Evolutionary conservation across 2,113 vertebrate species (phyloP).

Genomic region (Antigone vipio): DNA sequence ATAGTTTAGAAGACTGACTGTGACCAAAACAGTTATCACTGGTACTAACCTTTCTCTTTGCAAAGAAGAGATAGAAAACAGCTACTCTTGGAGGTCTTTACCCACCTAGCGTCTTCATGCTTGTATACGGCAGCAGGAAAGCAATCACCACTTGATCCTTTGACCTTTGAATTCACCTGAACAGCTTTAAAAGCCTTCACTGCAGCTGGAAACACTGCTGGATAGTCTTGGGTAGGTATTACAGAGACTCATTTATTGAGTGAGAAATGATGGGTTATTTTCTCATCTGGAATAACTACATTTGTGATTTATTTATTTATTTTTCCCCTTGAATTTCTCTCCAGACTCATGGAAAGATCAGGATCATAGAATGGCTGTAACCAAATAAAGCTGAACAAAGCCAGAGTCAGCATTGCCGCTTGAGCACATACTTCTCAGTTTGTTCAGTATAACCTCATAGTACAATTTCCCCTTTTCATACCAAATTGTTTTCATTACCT

Average conservation of each 20-base stretch:
- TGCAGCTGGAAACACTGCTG: neutral
- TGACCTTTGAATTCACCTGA: neutral
- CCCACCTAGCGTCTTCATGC: neutral
- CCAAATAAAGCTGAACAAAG: neutral
- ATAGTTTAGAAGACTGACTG: neutral
- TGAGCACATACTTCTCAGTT: rapidly evolving
- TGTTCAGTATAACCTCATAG: neutral
- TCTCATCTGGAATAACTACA: neutral
- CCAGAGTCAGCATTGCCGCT: neutral
- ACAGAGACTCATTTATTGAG: neutral
- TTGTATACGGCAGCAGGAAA: neutral
- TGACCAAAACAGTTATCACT: neutral
- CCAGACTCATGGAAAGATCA: neutral
- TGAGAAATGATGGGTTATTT: neutral
- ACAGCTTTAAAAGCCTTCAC: neutral
- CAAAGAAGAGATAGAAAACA: neutral
- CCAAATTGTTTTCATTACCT: neutral
- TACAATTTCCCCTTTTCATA: neutral
- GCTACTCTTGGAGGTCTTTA: neutral
- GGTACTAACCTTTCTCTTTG: neutral
- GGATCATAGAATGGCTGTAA: neutral
- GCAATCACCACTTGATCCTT: neutral
- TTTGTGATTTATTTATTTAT: neutral
- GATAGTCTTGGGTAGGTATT: neutral
- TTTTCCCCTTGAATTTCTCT: neutral